Evolutionary conservation across 2,113 vertebrate species (phyloP).

Genomic region (Nycticebus coucang): DNA sequence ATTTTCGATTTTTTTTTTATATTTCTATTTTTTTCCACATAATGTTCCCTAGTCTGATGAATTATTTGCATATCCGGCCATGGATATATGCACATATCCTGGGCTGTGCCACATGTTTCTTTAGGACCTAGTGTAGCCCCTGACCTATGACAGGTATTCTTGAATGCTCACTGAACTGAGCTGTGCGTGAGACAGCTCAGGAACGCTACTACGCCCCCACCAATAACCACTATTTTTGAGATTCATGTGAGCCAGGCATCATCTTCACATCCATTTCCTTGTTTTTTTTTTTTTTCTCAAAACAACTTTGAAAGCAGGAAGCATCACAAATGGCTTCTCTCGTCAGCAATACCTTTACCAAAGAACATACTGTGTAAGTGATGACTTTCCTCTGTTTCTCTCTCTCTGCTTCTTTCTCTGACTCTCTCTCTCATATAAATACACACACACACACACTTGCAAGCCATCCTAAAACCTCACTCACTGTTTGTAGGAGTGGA

Average conservation of each 20-base stretch:
- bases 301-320: constrained; percentile 10
- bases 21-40: not conserved
- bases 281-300: constrained; percentile 35
- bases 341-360: not conserved
- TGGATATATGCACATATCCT: not conserved
- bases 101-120: not conserved
- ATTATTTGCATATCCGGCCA: not conserved
- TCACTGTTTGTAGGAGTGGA: not conserved
- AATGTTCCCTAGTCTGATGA: not conserved
- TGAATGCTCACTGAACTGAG: not conserved
- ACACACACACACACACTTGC: not conserved
- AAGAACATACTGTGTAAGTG: not conserved
- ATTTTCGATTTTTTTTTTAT: not conserved
- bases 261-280: not conserved
- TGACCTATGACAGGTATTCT: not conserved
- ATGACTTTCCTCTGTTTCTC: not conserved
- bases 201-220: not conserved
- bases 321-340: not conserved
- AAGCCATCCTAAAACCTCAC: not conserved
- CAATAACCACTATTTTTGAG: not conserved
- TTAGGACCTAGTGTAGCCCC: not conserved
- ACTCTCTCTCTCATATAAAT: not conserved
- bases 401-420: not conserved
- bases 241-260: not conserved
- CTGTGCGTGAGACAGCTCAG: not conserved